Percentiles rank a stretch among this genome's conserved stretches.
Conservation (phyloP, 2,888 invertebrate genomes). For the Perdita meconis region DNA sequence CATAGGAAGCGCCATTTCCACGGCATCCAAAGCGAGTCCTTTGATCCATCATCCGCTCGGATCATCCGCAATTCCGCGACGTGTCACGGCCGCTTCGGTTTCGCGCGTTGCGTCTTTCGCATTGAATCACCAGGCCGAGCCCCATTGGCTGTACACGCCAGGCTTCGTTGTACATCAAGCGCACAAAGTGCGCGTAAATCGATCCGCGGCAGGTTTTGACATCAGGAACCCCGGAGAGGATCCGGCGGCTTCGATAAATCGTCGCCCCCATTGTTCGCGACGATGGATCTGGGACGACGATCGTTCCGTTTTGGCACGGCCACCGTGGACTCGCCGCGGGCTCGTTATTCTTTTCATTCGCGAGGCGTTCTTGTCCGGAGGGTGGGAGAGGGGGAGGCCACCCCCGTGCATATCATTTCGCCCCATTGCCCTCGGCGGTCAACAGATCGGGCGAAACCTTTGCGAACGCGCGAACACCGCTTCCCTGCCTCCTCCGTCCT, state of each 20-base stretch:
- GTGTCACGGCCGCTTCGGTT: not conserved
- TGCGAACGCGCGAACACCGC: not conserved
- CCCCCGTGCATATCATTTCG: slow-evolving; percentile 50
- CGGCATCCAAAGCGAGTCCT: not conserved
- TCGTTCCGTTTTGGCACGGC: slow-evolving; percentile 70
- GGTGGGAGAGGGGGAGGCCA: too few relatives aligned
- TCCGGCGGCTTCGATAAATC: slow-evolving; percentile 69
- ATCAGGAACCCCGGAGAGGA: slow-evolving; percentile 46
- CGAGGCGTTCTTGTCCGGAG: slow-evolving; percentile 43
- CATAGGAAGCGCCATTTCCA: not conserved
- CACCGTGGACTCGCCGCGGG: slow-evolving; percentile 54
- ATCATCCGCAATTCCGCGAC: not conserved
- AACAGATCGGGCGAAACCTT: slow-evolving; percentile 1
- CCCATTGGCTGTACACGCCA: slow-evolving; percentile 33
- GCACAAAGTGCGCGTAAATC: slow-evolving; percentile 64
- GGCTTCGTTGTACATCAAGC: slow-evolving; percentile 47
- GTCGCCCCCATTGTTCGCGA: slow-evolving; percentile 62
- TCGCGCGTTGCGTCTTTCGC: slow-evolving; percentile 13
- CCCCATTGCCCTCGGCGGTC: slow-evolving; percentile 6
- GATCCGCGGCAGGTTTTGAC: slow-evolving; percentile 63
- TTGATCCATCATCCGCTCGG: slow-evolving; percentile 1
- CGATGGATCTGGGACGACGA: slow-evolving; percentile 69
- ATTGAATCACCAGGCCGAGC: slow-evolving; percentile 47
- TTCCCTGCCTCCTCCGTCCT: too few relatives aligned
- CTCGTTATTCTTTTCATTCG: slow-evolving; percentile 71